These are phyloP conservation scores for Berghia stephanieae DNA, from an alignment of 1,140 invertebrate genomes.

Conservation along the genomic window DNA sequence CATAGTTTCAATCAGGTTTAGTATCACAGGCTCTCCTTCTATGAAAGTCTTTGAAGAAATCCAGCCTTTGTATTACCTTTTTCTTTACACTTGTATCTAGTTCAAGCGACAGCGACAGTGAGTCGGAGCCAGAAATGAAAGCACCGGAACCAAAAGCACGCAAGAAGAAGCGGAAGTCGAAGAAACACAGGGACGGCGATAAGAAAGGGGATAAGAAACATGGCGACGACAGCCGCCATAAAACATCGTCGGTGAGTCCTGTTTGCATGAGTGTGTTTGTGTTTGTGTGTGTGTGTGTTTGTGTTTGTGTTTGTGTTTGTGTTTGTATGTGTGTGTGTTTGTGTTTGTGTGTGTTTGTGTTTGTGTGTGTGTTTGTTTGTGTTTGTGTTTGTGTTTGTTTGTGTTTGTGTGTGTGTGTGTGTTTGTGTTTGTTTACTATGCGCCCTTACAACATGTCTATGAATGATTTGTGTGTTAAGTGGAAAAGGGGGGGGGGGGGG, in stretches of 20 bases:
- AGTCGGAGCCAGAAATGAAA: conserved; percentile 63
- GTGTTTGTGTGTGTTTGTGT: too few relatives aligned
- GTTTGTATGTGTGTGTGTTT: too few relatives aligned
- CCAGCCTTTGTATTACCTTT: neutral
- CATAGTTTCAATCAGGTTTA: too few relatives aligned
- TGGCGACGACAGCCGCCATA: conserved; percentile 6
- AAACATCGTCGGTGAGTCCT: conserved; percentile 37
- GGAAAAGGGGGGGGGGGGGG: too few relatives aligned
- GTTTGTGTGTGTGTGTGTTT: neutral
- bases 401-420: too few relatives aligned
- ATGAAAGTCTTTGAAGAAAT: too few relatives aligned
- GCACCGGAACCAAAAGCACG: conserved; percentile 47
- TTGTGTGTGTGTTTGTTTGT: too few relatives aligned
- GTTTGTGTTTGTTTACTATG: too few relatives aligned
- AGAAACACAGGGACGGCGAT: conserved; percentile 54
- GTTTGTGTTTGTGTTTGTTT: too few relatives aligned
- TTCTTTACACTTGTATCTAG: conserved; percentile 40
- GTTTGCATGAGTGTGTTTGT: too few relatives aligned
- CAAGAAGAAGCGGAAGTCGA: conserved; percentile 61
- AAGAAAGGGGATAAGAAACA: conserved; percentile 29
- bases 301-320: neutral
- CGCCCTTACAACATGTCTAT: neutral
- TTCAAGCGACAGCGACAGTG: conserved; percentile 66
- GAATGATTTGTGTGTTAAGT: too few relatives aligned
- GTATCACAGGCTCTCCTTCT: too few relatives aligned